These are phyloP conservation scores for Dipodomys ordii DNA, from an alignment of 2,113 vertebrate species.

Conservation along the genomic window DNA sequence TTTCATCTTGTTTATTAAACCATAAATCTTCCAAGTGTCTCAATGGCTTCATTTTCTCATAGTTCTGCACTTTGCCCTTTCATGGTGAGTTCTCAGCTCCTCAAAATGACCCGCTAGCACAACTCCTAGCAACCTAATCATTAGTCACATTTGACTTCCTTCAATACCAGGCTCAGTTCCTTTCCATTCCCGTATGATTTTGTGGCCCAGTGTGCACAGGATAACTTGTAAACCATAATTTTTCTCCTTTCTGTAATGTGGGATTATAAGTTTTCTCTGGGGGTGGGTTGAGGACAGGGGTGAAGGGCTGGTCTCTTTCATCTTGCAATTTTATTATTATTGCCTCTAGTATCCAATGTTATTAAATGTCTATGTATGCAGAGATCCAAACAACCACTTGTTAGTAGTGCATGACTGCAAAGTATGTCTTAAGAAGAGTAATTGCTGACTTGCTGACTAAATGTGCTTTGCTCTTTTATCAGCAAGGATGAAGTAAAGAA, in stretches of 20 bases:
- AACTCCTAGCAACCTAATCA: neutral
- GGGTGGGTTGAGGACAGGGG: neutral
- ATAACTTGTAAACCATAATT: slow-evolving; percentile 3
- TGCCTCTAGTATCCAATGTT: neutral
- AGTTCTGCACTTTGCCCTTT: neutral
- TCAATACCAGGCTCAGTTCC: neutral
- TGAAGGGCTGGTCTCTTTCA: slow-evolving; percentile 18
- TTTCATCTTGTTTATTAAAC: slow-evolving; percentile 21
- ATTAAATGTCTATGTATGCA: neutral
- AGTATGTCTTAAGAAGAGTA: slow-evolving; percentile 5
- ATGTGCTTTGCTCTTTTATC: neutral
- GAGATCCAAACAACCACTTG: neutral
- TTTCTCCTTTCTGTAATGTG: slow-evolving; percentile 34
- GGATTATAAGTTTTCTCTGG: neutral
- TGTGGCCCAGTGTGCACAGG: neutral
- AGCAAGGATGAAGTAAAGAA: neutral
- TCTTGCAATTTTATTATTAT: neutral
- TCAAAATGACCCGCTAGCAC: neutral
- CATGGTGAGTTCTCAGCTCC: neutral
- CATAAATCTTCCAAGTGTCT: neutral
- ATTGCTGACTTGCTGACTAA: neutral
- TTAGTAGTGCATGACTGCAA: neutral
- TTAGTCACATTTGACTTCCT: neutral
- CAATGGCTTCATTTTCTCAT: neutral
- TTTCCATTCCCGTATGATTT: neutral